Conservation (phyloP, 2,888 invertebrate species). For the Mayetiola destructor region DNA sequence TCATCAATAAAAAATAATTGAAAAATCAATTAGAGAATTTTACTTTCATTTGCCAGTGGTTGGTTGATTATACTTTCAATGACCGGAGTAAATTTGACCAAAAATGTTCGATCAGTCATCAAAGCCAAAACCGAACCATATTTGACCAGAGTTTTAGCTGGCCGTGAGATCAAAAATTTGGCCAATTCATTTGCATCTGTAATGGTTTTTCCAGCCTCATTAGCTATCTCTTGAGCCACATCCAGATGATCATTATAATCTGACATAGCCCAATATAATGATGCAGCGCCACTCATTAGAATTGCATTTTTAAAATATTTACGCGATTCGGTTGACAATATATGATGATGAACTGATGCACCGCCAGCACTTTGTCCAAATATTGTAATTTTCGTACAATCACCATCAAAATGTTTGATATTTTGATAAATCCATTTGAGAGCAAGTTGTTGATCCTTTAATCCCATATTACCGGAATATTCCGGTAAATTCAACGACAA, state of each 20-base stretch:
- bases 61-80: neutral
- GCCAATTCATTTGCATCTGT: neutral
- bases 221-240: neutral
- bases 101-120: neutral
- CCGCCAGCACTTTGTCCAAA: conserved; percentile 57
- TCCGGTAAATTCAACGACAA: conserved; percentile 50
- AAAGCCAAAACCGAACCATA: neutral
- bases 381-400: conserved; percentile 52
- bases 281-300: conserved; percentile 45
- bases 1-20: neutral
- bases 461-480: conserved; percentile 54
- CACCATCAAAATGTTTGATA: conserved; percentile 54
- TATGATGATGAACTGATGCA: conserved; percentile 59
- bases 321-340: conserved; percentile 45
- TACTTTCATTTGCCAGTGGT: too few species aligned
- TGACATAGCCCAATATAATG: conserved; percentile 42
- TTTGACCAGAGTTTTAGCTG: neutral
- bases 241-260: neutral
- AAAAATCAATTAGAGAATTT: neutral
- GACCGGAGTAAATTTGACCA: neutral
- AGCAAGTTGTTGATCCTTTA: conserved; percentile 59
- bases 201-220: neutral
- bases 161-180: neutral
- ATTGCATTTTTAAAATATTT: conserved; percentile 45
- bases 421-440: conserved; percentile 54